Conservation (phyloP, 2,888 invertebrate species). For the Scaptomyza cyrtandrae region DNA sequence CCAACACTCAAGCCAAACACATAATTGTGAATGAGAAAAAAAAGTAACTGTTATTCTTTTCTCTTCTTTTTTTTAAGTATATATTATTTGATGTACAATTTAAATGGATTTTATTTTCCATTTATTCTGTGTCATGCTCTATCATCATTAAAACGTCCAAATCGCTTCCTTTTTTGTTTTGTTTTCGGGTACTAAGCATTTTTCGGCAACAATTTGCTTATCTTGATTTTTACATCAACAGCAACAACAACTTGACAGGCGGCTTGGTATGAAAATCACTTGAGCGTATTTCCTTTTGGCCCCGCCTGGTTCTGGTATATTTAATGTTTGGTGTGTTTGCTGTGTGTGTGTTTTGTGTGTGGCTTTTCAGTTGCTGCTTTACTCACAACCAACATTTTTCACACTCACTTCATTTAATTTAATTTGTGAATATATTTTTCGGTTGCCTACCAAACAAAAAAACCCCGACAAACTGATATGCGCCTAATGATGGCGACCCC, state of each 20-base stretch:
- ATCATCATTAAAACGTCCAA: slow-evolving; percentile 77
- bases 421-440: slow-evolving; percentile 76
- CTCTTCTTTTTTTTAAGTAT: slow-evolving; percentile 1
- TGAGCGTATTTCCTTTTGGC: slow-evolving; percentile 78
- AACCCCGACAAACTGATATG: slow-evolving; percentile 61
- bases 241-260: slow-evolving; percentile 41
- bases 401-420: slow-evolving; percentile 79
- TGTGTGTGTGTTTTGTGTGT: slow-evolving; percentile 57
- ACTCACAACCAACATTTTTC: slow-evolving; percentile 65
- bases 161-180: slow-evolving; percentile 78
- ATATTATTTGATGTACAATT: slow-evolving; percentile 49
- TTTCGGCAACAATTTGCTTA: slow-evolving; percentile 78
- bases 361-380: slow-evolving; percentile 52
- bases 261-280: slow-evolving; percentile 71
- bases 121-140: slow-evolving; percentile 80
- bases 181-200: slow-evolving; percentile 46
- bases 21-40: slow-evolving; percentile 9
- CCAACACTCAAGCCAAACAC: background rate
- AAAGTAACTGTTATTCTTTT: background rate
- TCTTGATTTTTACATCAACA: slow-evolving; percentile 74
- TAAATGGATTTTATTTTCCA: slow-evolving; percentile 59
- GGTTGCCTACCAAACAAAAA: slow-evolving; percentile 25
- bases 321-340: slow-evolving; percentile 53
- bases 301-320: slow-evolving; percentile 46
- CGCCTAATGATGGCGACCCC: slow-evolving; percentile 65